These are phyloP conservation scores for Montipora foliosa DNA, from an alignment of 64 coral and sea anemone genomes.

Conservation along the genomic window DNA sequence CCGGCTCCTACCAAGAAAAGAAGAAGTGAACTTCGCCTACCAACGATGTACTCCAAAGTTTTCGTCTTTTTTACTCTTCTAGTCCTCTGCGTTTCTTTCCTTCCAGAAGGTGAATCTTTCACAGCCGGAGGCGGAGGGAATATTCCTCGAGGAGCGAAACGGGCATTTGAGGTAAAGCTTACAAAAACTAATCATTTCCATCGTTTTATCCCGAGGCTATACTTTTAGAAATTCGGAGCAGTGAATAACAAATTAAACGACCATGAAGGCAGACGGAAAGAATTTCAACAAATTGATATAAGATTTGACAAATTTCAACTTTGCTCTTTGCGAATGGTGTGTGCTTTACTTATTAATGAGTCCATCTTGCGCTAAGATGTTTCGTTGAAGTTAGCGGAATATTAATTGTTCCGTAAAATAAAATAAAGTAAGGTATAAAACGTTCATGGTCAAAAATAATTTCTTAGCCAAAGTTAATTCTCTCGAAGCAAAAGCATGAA, in stretches of 20 bases:
- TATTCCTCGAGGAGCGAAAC: slow-evolving; percentile 66
- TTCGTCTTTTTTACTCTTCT: slow-evolving; percentile 65
- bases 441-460: too few relatives aligned
- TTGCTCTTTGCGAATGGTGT: not conserved
- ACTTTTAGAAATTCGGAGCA: not conserved
- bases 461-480: too few relatives aligned
- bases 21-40: not conserved
- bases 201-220: not conserved
- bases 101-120: slow-evolving; percentile 78
- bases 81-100: slow-evolving; percentile 61
- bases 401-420: too few relatives aligned
- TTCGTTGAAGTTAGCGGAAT: too few relatives aligned
- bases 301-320: not conserved
- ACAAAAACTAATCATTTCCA: not conserved
- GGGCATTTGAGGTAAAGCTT: slow-evolving; percentile 41
- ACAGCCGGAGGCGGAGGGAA: slow-evolving; percentile 92
- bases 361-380: too few relatives aligned
- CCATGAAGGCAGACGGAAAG: too few relatives aligned
- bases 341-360: not conserved
- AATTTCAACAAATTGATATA: too few relatives aligned
- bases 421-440: too few relatives aligned
- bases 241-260: too few relatives aligned
- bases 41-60: slow-evolving; percentile 78
- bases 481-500: too few relatives aligned
- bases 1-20: not conserved